phyloP scores from a whole-genome alignment of 2,113 vertebrate genomes.

The Ariopsis seemanni region DNA sequence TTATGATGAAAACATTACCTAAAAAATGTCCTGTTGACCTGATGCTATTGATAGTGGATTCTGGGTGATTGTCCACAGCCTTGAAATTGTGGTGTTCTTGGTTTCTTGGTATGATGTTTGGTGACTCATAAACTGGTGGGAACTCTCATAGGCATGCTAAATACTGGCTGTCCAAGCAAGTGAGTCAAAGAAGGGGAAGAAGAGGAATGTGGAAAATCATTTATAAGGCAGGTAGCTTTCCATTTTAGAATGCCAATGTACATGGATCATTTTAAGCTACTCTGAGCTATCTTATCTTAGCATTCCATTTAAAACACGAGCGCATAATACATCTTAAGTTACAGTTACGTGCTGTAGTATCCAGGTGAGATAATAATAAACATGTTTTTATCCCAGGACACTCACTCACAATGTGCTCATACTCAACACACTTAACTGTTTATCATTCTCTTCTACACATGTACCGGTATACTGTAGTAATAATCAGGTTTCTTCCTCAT shows the following conservation, averaged over 20 bases:
- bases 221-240: neutral
- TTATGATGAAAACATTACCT: neutral
- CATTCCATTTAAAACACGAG: neutral
- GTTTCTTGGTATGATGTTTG: neutral
- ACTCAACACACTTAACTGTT: neutral
- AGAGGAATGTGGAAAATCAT: neutral
- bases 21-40: neutral
- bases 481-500: neutral
- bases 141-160: slow-evolving; percentile 48
- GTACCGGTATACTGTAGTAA: too few species aligned
- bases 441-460: neutral
- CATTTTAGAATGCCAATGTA: neutral
- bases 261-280: neutral
- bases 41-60: neutral
- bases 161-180: slow-evolving; percentile 39
- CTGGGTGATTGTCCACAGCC: neutral
- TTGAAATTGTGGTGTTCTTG: slow-evolving; percentile 6
- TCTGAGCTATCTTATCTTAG: too few species aligned
- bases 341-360: neutral
- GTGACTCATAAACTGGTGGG: slow-evolving; percentile 35
- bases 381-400: neutral
- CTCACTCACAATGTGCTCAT: neutral
- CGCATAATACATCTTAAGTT: neutral
- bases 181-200: slow-evolving; percentile 6
- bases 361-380: neutral